Conservation (phyloP, 1,140 invertebrate species). For the Hycleus cichorii region DNA sequence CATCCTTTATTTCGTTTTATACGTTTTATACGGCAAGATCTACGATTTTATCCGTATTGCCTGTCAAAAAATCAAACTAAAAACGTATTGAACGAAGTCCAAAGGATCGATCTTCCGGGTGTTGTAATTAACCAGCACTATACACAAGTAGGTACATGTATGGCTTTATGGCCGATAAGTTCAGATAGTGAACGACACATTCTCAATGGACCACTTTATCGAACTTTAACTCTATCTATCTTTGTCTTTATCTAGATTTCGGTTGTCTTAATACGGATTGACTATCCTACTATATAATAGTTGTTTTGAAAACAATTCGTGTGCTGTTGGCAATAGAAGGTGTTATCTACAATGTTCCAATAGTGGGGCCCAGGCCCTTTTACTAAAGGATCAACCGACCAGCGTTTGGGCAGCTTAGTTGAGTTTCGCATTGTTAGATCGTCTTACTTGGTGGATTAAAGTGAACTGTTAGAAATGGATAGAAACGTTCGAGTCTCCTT, state of each 20-base stretch:
- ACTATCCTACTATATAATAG: constrained; percentile 5
- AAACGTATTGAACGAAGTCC: not conserved
- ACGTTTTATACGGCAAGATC: too few relatives aligned
- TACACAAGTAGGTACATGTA: constrained; percentile 6
- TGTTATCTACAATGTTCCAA: constrained; percentile 11
- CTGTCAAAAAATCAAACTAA: too few relatives aligned
- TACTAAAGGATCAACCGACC: constrained; percentile 7
- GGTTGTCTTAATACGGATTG: constrained; percentile 10
- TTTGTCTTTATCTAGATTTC: too few relatives aligned
- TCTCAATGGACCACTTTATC: constrained; percentile 8
- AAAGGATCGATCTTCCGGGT: constrained; percentile 11
- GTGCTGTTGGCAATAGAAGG: constrained; percentile 8
- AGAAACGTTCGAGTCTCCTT: too few relatives aligned
- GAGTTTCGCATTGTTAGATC: constrained; percentile 12
- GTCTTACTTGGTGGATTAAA: constrained; percentile 7
- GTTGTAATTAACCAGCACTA: constrained; percentile 6
- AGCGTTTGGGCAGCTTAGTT: constrained; percentile 7
- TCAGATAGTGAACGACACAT: constrained; percentile 6
- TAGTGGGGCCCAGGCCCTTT: not conserved
- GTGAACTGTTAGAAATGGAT: not conserved
- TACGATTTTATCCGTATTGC: too few relatives aligned
- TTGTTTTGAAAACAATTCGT: constrained; percentile 14
- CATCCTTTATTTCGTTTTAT: too few relatives aligned
- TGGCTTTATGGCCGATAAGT: constrained; percentile 10
- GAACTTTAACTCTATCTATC: constrained; percentile 5